Percentiles rank a stretch among this genome's conserved stretches.
phyloP scores from a whole-genome alignment of 2,113 vertebrate genomes.

The Pseudonaja textilis region DNA sequence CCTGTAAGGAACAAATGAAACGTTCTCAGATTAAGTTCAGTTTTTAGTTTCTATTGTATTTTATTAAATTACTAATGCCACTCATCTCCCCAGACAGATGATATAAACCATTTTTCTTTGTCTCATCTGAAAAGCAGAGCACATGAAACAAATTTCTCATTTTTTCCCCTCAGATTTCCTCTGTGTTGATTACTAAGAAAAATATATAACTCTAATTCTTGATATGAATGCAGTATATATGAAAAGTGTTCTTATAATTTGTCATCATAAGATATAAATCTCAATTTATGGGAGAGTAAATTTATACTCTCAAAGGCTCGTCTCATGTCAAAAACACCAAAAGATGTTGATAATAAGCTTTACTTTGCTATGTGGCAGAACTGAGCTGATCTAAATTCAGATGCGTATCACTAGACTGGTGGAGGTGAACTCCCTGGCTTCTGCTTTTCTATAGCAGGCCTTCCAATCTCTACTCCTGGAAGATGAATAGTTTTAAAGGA shows the following conservation, averaged over 20 bases:
- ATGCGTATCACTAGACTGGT: not conserved
- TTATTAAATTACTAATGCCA: not conserved
- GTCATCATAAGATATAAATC: not conserved
- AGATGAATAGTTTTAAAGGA: not conserved
- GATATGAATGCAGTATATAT: not conserved
- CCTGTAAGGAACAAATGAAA: not conserved
- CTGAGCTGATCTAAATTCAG: not conserved
- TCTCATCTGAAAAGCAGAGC: not conserved
- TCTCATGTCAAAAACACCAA: not conserved
- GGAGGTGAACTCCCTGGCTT: not conserved
- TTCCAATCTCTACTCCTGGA: not conserved
- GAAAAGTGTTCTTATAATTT: not conserved
- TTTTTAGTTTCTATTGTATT: not conserved
- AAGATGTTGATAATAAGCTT: not conserved
- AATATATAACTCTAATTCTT: not conserved
- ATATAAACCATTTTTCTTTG: not conserved
- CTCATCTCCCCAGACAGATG: not conserved
- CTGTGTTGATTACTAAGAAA: not conserved
- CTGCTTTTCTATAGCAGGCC: not conserved
- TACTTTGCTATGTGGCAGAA: not conserved
- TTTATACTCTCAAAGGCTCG: not conserved
- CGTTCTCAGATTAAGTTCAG: not conserved
- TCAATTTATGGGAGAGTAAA: too few relatives aligned
- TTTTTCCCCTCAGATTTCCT: not conserved
- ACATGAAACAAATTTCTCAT: not conserved